Evolutionary conservation across 2,888 invertebrate genomes (phyloP).

Genomic region (Napeogenes inachia): DNA sequence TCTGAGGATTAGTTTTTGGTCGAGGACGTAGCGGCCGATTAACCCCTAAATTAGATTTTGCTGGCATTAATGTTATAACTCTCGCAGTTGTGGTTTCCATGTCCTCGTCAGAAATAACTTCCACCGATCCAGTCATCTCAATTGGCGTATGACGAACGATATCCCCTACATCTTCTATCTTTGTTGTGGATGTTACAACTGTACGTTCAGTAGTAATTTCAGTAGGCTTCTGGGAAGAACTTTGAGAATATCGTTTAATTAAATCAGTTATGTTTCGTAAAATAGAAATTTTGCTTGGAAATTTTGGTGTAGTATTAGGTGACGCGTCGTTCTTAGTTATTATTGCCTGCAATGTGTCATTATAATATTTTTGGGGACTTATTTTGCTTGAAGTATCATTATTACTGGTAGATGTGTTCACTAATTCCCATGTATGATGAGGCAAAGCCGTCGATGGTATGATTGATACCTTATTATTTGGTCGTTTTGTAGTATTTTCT

Average conservation of each 20-base stretch:
- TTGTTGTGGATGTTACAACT: conserved; percentile 30
- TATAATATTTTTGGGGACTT: conserved; percentile 76
- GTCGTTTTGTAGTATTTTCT: conserved; percentile 61
- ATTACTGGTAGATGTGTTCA: conserved; percentile 72
- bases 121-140: conserved; percentile 65
- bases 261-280: conserved; percentile 81
- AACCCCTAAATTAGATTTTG: conserved; percentile 87
- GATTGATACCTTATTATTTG: conserved; percentile 69
- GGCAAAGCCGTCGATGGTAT: conserved; percentile 64
- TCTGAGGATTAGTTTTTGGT: conserved; percentile 66
- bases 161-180: conserved; percentile 37
- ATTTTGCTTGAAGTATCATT: conserved; percentile 58
- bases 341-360: conserved; percentile 80
- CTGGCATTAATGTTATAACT: conserved; percentile 82
- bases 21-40: conserved; percentile 83
- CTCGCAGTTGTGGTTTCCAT: conserved; percentile 59
- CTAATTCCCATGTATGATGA: conserved; percentile 77
- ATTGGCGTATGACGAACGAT: conserved; percentile 50
- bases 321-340: conserved; percentile 77
- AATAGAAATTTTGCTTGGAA: conserved; percentile 63
- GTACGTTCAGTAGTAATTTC: conserved; percentile 31
- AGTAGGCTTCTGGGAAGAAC: conserved; percentile 54
- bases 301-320: conserved; percentile 66
- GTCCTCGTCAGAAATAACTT: conserved; percentile 67
- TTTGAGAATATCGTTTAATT: conserved; percentile 79